Base-by-base conservation (phyloP, 1,140 invertebrate species). In the Pectinophora gossypiella region DNA sequence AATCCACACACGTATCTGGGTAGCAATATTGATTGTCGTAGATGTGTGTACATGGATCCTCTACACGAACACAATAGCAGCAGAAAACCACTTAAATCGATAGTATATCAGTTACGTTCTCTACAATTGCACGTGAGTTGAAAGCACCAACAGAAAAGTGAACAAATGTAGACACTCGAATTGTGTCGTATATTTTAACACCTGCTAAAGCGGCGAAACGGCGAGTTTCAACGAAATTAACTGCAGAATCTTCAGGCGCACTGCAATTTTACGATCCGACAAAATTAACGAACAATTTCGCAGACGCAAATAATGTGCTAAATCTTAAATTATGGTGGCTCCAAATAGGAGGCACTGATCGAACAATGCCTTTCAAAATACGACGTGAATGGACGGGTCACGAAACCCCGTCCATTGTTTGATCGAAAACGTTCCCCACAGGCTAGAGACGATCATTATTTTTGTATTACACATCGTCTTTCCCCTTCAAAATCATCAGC, bases 121-220 rank as follows among this genome's bases (percentile, higher is more conserved):
- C 69, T 64, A 71, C 57, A 61, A 56, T 54, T 64, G 64, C 67
- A 75, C 68, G 72, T 75, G 72, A 69, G 61, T 52, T 61, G 68
- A 65, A 75, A 67, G 50, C 64, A 35, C 49, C 62, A 61, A 47
- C 27, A 19, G 42, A 51, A 56, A 59, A 68, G 46, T 65, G 55
- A 48, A 49, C 50, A 64, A 62, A 72, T 68, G 59, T 68, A 72
- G 56, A 71, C 59, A 57, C 16, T 44, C 51, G 51, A 60, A 56
- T 59, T 53, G 53, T 63, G 51, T 61, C 52, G 48, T 64, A 61
- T 68, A 71, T 71, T 66, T 65, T 50, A 65, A 62, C 64, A 68
- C 66, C 64, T 69, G 63, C 54, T 58, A 52, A 54, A 43, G 52
- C 35, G 19, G 22, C 40, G 21, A 52, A 56, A 54, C 55, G 60